These are phyloP conservation scores for Venusia cambrica DNA, from an alignment of 2,888 invertebrate genomes.

Conservation along the genomic window DNA sequence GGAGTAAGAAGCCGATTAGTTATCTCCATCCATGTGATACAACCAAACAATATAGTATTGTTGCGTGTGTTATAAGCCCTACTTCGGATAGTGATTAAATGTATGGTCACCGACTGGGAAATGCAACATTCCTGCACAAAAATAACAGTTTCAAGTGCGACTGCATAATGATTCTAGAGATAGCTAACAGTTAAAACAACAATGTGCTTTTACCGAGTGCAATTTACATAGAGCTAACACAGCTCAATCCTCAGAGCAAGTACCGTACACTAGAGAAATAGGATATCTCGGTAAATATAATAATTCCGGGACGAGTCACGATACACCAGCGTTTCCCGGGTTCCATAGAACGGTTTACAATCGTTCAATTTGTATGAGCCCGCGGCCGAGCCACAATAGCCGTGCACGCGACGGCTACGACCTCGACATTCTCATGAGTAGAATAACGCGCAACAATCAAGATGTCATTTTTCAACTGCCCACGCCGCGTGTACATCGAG, in stretches of 20 bases:
- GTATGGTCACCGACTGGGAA: too few relatives aligned
- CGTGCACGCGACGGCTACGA: conserved; percentile 65
- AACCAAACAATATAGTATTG: too few relatives aligned
- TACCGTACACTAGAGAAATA: conserved; percentile 50
- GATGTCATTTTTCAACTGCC: conserved; percentile 82
- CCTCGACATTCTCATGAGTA: conserved; percentile 74
- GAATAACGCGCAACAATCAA: conserved; percentile 80
- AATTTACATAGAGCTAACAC: conserved; percentile 19
- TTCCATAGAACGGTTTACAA: conserved; percentile 68
- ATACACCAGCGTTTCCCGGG: conserved; percentile 53
- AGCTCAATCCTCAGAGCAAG: conserved; percentile 27
- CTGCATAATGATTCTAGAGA: too few relatives aligned
- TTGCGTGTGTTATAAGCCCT: too few relatives aligned
- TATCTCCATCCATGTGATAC: conserved; percentile 43
- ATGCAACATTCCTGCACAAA: too few relatives aligned
- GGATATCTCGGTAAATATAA: conserved; percentile 59
- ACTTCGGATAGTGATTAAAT: too few relatives aligned
- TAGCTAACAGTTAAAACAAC: conserved; percentile 8
- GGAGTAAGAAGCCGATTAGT: conserved; percentile 43
- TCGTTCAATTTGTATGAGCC: conserved; percentile 76
- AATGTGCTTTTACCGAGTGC: conserved; percentile 6
- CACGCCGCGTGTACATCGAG: conserved; percentile 67
- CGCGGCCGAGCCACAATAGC: conserved; percentile 63
- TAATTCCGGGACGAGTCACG: conserved; percentile 70
- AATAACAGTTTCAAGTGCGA: too few relatives aligned